These are phyloP conservation scores for Toxotes chatareus DNA, from an alignment of 2,113 vertebrate species.

Conservation along the genomic window DNA sequence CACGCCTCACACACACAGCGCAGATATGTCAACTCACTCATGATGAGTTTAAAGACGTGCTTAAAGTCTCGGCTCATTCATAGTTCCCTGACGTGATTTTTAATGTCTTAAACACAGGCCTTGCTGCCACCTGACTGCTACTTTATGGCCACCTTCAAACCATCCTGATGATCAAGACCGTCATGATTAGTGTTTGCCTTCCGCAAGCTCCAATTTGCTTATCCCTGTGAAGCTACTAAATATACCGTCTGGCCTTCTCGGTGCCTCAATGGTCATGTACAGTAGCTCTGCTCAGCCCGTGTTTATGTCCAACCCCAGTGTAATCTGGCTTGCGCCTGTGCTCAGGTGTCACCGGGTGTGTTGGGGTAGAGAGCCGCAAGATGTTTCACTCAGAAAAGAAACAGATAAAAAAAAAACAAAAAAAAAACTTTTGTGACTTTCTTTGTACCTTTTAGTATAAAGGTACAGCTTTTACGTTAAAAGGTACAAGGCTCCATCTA, in stretches of 20 bases:
- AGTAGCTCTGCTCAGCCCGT: slow-evolving; percentile 33
- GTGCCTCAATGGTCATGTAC: slow-evolving; percentile 51
- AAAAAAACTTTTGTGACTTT: not conserved
- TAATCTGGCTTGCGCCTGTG: slow-evolving; percentile 32
- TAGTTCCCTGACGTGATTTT: slow-evolving; percentile 62
- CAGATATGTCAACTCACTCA: slow-evolving; percentile 27
- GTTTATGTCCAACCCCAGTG: slow-evolving; percentile 48
- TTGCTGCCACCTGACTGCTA: slow-evolving; percentile 30
- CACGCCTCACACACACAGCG: slow-evolving; percentile 20
- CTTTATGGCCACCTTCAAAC: slow-evolving; percentile 63
- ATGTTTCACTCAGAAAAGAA: slow-evolving; percentile 11
- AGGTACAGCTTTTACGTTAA: slow-evolving; percentile 45
- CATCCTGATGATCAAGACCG: slow-evolving; percentile 56
- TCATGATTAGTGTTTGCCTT: slow-evolving; percentile 66
- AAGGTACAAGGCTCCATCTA: slow-evolving; percentile 9
- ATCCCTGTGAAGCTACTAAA: slow-evolving; percentile 70
- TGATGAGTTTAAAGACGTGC: slow-evolving; percentile 43
- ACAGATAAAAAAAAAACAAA: not conserved
- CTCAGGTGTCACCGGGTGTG: slow-evolving; percentile 12
- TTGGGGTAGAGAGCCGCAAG: slow-evolving; percentile 6
- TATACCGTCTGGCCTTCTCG: slow-evolving; percentile 56
- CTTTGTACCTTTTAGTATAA: slow-evolving; percentile 27
- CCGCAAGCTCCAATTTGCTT: slow-evolving; percentile 46
- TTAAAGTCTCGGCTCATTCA: slow-evolving; percentile 56
- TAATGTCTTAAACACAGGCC: slow-evolving; percentile 68